Conservation (phyloP, 2,888 invertebrate species). For the Phorcus lineatus region DNA sequence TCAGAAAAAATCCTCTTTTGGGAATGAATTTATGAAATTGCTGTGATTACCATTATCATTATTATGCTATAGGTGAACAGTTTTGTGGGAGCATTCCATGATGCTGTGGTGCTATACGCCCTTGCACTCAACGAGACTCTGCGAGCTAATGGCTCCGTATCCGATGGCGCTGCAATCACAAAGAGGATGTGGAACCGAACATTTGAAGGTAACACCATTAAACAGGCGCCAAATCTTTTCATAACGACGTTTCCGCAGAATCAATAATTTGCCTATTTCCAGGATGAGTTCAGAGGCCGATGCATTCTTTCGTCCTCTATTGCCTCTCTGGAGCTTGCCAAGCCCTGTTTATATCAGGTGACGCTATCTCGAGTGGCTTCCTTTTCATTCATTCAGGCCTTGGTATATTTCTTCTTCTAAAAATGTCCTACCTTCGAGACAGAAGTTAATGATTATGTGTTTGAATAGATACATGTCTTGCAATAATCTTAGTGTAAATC, state of each 20-base stretch:
- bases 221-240: not conserved
- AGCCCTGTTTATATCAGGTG: too few relatives aligned
- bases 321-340: too few relatives aligned
- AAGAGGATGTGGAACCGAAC: slow-evolving; percentile 89
- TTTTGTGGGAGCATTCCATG: slow-evolving; percentile 95
- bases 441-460: not conserved
- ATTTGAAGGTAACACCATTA: slow-evolving; percentile 82
- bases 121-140: slow-evolving; percentile 92
- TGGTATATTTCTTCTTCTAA: too few relatives aligned
- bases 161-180: slow-evolving; percentile 89
- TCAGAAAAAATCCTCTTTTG: too few relatives aligned
- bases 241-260: not conserved
- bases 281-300: too few relatives aligned
- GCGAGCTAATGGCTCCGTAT: slow-evolving; percentile 74
- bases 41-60: not conserved
- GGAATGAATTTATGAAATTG: too few relatives aligned
- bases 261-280: too few relatives aligned
- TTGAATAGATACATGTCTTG: too few relatives aligned
- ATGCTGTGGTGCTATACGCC: slow-evolving; percentile 94
- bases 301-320: too few relatives aligned
- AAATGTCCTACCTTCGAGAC: not conserved
- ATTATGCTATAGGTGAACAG: slow-evolving; percentile 83
- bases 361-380: too few relatives aligned
- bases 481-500: too few relatives aligned
- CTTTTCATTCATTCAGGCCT: too few relatives aligned